phyloP scores from a whole-genome alignment of 2,113 vertebrate species.

The Ictalurus furcatus region DNA sequence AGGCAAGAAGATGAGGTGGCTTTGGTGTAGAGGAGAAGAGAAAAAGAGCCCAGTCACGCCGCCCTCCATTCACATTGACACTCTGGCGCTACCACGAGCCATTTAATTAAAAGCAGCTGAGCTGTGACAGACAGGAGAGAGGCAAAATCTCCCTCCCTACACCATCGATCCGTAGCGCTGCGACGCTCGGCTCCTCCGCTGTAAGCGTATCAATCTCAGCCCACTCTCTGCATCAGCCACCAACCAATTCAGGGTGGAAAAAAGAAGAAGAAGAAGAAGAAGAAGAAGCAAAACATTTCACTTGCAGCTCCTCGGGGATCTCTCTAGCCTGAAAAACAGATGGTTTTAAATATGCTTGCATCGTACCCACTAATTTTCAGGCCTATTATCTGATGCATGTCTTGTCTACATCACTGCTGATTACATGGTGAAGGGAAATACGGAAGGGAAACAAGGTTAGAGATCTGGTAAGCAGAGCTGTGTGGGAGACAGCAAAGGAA shows the following conservation, averaged over 20 bases:
- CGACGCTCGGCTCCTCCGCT: constrained; percentile 6
- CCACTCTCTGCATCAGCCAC: constrained; percentile 37
- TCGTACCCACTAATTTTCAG: constrained; percentile 47
- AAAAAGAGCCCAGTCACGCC: constrained; percentile 1
- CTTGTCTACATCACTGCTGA: constrained; percentile 42
- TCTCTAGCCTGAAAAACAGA: constrained; percentile 45
- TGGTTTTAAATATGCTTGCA: constrained; percentile 51
- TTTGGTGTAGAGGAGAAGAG: constrained; percentile 23
- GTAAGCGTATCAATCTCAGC: constrained; percentile 40
- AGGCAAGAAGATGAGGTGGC: constrained; percentile 34
- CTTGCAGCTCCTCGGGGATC: constrained; percentile 36
- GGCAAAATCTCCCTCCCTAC: constrained; percentile 50
- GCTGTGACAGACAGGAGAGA: constrained; percentile 67
- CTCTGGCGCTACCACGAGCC: constrained; percentile 56
- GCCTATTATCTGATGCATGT: constrained; percentile 42
- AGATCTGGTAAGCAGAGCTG: constrained; percentile 16
- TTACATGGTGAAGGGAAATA: constrained; percentile 40
- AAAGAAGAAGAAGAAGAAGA: neutral
- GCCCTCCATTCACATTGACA: constrained; percentile 59
- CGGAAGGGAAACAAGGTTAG: constrained; percentile 17
- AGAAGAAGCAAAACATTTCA: constrained; percentile 34
- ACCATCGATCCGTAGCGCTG: constrained; percentile 47
- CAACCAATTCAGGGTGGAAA: constrained; percentile 26
- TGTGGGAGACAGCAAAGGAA: constrained; percentile 27
- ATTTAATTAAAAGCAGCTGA: constrained; percentile 67